Conservation (phyloP, 2,888 invertebrate genomes). For the Drosophila prolongata region DNA sequence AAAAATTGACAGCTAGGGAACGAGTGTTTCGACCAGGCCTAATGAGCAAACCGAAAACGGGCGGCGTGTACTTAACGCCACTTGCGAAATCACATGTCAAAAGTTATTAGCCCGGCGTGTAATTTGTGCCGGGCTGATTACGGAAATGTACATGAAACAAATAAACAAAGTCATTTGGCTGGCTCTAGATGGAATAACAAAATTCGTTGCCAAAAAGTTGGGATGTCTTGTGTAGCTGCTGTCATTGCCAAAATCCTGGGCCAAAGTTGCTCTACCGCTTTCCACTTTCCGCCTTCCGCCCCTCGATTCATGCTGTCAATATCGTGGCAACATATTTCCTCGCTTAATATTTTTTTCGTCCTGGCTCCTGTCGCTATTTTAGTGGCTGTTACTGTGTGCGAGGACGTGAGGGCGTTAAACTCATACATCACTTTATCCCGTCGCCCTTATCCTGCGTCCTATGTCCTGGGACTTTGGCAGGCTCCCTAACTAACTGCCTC, state of each 20-base stretch:
- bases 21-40: slow-evolving; percentile 40
- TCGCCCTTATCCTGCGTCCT: slow-evolving; percentile 15
- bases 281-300: not conserved
- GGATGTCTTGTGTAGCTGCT: slow-evolving; percentile 42
- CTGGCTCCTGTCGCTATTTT: slow-evolving; percentile 49
- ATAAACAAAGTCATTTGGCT: slow-evolving; percentile 78
- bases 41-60: slow-evolving; percentile 68
- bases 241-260: slow-evolving; percentile 75
- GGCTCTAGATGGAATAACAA: slow-evolving; percentile 54
- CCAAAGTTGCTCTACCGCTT: slow-evolving; percentile 31
- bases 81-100: slow-evolving; percentile 73
- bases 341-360: slow-evolving; percentile 62
- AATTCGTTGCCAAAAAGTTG: slow-evolving; percentile 65
- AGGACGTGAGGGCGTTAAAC: slow-evolving; percentile 81
- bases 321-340: slow-evolving; percentile 72
- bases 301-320: slow-evolving; percentile 60
- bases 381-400: slow-evolving; percentile 37
- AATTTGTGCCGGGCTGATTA: slow-evolving; percentile 79
- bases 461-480: slow-evolving; percentile 27
- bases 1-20: slow-evolving; percentile 67
- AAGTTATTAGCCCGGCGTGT: slow-evolving; percentile 73
- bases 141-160: slow-evolving; percentile 64
- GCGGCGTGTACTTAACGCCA: slow-evolving; percentile 51
- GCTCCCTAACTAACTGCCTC: slow-evolving; percentile 49
- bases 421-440: slow-evolving; percentile 75